Base-by-base conservation (phyloP, 2,113 vertebrate genomes). In the Ammodytes dubius region DNA sequence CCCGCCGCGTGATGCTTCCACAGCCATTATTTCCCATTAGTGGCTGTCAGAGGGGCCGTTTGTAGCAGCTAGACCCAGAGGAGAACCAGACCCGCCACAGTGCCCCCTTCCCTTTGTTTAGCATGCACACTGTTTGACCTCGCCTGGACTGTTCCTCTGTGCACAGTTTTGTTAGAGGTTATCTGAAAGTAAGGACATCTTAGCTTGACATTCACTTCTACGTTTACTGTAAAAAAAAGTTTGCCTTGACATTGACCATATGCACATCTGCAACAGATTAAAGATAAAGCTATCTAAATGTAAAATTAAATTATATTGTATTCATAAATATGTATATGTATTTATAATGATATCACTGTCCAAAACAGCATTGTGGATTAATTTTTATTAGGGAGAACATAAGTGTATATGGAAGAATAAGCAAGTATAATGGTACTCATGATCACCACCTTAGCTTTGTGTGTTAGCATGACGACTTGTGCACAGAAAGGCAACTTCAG, bases 21-120 rank as follows among this genome's bases (percentile, higher is more conserved):
- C 46, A 13, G 77, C 79, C 91, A 87, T 91, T 89, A 89, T 85
- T 89, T 84, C 76, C 87, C 88, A 85, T 91, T 88, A 91, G 76
- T 54, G 50, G 40, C 27, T 82, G 89, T 89, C 83, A 79, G 91
- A 81, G 1, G 66, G 66, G 58, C 53, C 7, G 67, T 82, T 72
- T 74, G 80, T 59, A 74, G 27, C 74, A 3, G 68, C 0, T 27
- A 47, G 85, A 67, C 84, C 80, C 67, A 45, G 68, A 9, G 3
- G 59, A 79, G 83, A 86, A 77, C 42, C 53, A 19, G 83, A 83
- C 77, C 83, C 63, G 66, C 65, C 42, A 37, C 49, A 5, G 50
- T 10, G 52, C 35, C 53, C 75, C 35, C 3, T 0, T 65, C 63
- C 13, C 58, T 54, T 83, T 83, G 65, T 60, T 50, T 17, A 27